These are phyloP conservation scores for Pangasianodon hypophthalmus DNA, from an alignment of 2,113 vertebrate species.

Conservation along the genomic window DNA sequence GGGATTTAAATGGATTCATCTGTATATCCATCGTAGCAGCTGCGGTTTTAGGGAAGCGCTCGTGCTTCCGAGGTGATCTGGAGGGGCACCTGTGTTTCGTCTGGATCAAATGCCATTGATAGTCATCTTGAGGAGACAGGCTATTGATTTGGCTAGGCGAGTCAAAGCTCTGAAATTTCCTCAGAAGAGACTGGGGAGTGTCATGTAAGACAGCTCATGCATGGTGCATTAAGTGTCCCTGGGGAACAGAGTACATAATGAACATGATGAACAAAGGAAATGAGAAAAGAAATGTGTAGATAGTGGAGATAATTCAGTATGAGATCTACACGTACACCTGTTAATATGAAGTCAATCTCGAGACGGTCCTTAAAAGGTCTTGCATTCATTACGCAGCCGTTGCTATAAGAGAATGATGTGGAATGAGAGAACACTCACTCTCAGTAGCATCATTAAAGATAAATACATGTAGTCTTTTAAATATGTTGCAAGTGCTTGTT, in stretches of 20 bases:
- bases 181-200: conserved; percentile 71
- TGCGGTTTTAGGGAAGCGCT: conserved; percentile 69
- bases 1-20: conserved; percentile 72
- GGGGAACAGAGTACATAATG: conserved; percentile 27
- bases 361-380: conserved; percentile 6
- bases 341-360: neutral
- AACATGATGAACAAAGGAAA: conserved; percentile 34
- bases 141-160: conserved; percentile 77
- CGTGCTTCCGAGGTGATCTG: conserved; percentile 72
- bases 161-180: conserved; percentile 73
- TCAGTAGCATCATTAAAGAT: neutral
- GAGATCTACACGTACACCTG: neutral
- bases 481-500: neutral
- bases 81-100: conserved; percentile 75
- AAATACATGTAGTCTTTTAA: conserved; percentile 7
- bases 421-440: neutral
- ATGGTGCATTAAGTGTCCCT: conserved; percentile 63
- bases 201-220: conserved; percentile 71
- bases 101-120: conserved; percentile 78
- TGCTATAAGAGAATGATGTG: neutral
- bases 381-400: neutral
- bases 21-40: conserved; percentile 70
- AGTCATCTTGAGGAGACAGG: conserved; percentile 72
- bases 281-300: conserved; percentile 11
- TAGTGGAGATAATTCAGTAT: conserved; percentile 5